Base-by-base conservation (phyloP, 1,140 invertebrate species). In the Triops cancriformis region DNA sequence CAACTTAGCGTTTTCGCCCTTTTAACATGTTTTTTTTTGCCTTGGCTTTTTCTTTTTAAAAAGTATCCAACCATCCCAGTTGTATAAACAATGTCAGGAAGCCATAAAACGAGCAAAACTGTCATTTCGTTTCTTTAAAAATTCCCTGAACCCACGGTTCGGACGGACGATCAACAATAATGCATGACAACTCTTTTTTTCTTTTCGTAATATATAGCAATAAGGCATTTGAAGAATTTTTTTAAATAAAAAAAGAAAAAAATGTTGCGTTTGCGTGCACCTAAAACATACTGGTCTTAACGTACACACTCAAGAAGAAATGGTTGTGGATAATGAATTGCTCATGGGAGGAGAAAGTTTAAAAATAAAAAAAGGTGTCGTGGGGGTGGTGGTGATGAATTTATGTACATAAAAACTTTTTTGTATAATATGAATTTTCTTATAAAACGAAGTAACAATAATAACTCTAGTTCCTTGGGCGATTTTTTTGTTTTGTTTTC, bases 131-230 rank as follows among this genome's bases (percentile, higher is more conserved):
- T 64, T 64, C 51, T 64, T 64, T 64, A 64, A 64, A 37, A 64
- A 64, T 64, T 64, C 51, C 51, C 51, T 64, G 51, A 64, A 64
- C 51, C 51, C 51, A 64, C 51, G 51, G 51, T 64, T 64, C 51
- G 51, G 51, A 64, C 51, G 51, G 51, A 64, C 51, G 51, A 64
- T 64, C 51, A 64, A 64, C n/a, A 64, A 64, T 64, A 64, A 64
- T 64, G 51, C 51, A 64, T 64, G 9, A 64, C 51, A 45, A 1
- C 18, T 64, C 18, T 64, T 14, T 64, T 23, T 37, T 37, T 4
- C 7, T 7, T 37, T 37, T 37, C 31, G 2, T 37, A 37, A 37
- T 37, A 37, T 37, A 37, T 23, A 64, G 51, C 51, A 64, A 18
- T 64, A 64, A 64, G 51, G 51, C 51, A 64, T 64, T 64, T 64